A percentile compares a stretch with the other conserved stretches of the same genome.
Conservation (phyloP, 2,113 vertebrate species). For the Neotragus moschatus region DNA sequence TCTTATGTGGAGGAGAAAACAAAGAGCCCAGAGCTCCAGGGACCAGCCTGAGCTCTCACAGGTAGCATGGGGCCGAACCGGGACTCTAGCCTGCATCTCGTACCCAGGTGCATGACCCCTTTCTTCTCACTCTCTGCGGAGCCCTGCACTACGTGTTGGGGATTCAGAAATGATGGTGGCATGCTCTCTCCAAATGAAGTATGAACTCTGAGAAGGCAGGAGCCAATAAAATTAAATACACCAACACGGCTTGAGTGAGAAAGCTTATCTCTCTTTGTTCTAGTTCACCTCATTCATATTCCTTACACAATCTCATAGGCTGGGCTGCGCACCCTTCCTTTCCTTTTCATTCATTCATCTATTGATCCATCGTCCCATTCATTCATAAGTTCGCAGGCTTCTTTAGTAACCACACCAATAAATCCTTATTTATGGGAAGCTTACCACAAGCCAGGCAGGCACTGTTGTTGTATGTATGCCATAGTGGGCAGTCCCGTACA, state of each 20-base stretch:
- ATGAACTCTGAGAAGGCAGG: not conserved
- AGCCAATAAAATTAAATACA: not conserved
- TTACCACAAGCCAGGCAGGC: not conserved
- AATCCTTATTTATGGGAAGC: not conserved
- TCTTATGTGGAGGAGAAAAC: not conserved
- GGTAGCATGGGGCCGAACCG: fast-evolving
- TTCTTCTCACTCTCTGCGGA: not conserved
- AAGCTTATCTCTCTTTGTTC: not conserved
- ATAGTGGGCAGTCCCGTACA: not conserved
- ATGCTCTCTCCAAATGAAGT: not conserved
- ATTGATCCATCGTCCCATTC: not conserved
- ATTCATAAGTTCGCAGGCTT: not conserved
- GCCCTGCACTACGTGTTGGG: not conserved
- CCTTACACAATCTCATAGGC: not conserved
- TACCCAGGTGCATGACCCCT: too few species aligned
- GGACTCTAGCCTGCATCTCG: not conserved
- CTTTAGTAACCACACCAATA: not conserved
- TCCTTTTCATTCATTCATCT: not conserved
- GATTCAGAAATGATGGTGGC: not conserved
- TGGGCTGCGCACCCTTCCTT: not conserved
- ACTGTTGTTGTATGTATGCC: not conserved
- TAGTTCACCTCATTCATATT: too few species aligned
- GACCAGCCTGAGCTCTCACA: too few species aligned
- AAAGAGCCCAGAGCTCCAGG: not conserved
- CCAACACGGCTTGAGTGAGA: not conserved